phyloP scores from a whole-genome alignment of 2,113 vertebrate species.

The Rhea pennata region DNA sequence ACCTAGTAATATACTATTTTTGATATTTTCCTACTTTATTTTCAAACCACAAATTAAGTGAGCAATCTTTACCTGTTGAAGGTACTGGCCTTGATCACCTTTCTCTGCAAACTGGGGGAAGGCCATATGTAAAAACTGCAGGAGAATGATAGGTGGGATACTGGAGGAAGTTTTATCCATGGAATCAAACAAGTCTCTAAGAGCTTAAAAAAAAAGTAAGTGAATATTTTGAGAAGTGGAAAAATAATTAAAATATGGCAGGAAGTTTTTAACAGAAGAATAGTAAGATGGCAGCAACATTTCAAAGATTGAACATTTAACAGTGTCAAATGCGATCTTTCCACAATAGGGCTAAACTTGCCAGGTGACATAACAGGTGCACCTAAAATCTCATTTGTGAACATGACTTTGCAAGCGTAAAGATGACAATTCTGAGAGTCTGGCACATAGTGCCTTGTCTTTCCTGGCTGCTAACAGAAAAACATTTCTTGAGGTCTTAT shows the following conservation, averaged over 20 bases:
- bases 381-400: neutral
- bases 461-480: neutral
- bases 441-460: neutral
- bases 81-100: conserved; percentile 97
- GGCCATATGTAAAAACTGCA: conserved; percentile 99
- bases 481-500: neutral
- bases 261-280: neutral
- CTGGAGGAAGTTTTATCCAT: conserved; percentile 99
- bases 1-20: neutral
- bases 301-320: neutral
- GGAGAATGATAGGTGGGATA: conserved; percentile 97
- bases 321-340: neutral
- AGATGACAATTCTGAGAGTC: neutral
- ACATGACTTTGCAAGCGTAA: neutral
- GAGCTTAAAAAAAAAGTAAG: conserved; percentile 82
- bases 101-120: conserved; percentile 99
- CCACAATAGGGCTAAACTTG: neutral
- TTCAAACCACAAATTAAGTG: neutral
- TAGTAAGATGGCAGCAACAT: neutral
- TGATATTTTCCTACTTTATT: neutral
- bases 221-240: conserved; percentile 57
- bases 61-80: conserved; percentile 88
- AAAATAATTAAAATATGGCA: conserved; percentile 16
- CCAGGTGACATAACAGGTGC: neutral
- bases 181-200: conserved; percentile 97